Base-by-base conservation (phyloP, 2,888 invertebrate species). In the Erannis defoliaria region DNA sequence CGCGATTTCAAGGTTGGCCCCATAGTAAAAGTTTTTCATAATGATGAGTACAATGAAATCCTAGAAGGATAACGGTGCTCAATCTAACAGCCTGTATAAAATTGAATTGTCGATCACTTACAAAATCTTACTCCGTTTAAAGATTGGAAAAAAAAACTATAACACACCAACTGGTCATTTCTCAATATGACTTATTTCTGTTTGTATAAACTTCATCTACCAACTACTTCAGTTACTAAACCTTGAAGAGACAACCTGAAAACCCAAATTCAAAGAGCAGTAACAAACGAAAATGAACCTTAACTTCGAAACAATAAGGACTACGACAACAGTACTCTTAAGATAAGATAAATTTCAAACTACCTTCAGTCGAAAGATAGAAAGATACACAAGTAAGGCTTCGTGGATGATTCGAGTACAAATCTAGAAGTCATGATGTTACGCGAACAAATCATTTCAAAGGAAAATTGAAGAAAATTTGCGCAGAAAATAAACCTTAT, bases 371-470 rank as follows among this genome's bases (percentile, higher is more conserved):
- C 71, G 77, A 82, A 77, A 88, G 89, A 90, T 79, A 90, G 90
- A 91, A 89, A 92, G 89, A 91, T 90, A 91, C 91, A 92, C 92
- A 92, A 92, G 92, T 92, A 92, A 92, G 90, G 89, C 88, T 74
- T 88, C 84, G 86, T 88, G 88, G 84, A 89, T 90, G 89, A 89
- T 80, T 84, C 83, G 85, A 86, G 77, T 81, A 84, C 84, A 74
- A 68, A 81, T 79, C 81, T 85, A 86, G 88, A 89, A 74, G 42
- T 45, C 45, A 78, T 80, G 76, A 64, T 76, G 75, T 54, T 42
- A 59, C 67, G 58, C 58, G 63, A 48, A 33, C 19, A 55, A 55
- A 55, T 43, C 10, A 55, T 46, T 55, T 9, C 5, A 50, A 61
- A 49, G 19, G 2, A 55, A 43, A 50, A 49, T 9, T 40, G 31